phyloP scores from a whole-genome alignment of 2,888 invertebrate genomes.

The Nomada fucata region DNA sequence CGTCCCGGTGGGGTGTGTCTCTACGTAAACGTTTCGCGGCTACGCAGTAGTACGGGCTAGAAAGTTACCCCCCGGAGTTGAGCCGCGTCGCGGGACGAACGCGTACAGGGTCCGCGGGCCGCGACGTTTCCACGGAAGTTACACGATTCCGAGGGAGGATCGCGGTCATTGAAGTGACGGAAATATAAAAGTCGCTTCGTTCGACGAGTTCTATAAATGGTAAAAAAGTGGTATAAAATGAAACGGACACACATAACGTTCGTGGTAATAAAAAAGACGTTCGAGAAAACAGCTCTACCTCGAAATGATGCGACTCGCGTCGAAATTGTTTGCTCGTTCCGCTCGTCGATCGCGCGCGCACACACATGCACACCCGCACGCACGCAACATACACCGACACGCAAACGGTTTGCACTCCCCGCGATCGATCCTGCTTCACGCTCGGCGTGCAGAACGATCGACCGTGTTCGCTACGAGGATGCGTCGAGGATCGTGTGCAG shows the following conservation, averaged over 20 bases:
- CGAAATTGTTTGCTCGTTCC: slow-evolving; percentile 34
- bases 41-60: slow-evolving; percentile 59
- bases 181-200: slow-evolving; percentile 67
- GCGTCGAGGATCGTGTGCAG: slow-evolving; percentile 19
- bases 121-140: slow-evolving; percentile 55
- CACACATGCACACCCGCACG: too few relatives aligned
- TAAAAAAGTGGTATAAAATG: slow-evolving; percentile 71
- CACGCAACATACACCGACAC: too few relatives aligned
- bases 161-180: slow-evolving; percentile 56
- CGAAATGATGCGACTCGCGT: slow-evolving; percentile 65
- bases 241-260: slow-evolving; percentile 60
- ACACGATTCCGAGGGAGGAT: slow-evolving; percentile 64
- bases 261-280: slow-evolving; percentile 60
- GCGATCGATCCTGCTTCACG: slow-evolving; percentile 12
- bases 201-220: slow-evolving; percentile 65
- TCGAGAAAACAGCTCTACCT: slow-evolving; percentile 51
- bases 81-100: slow-evolving; percentile 67
- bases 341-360: slow-evolving; percentile 27
- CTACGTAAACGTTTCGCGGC: slow-evolving; percentile 64
- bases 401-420: background rate
- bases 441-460: background rate
- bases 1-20: slow-evolving; percentile 49
- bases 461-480: slow-evolving; percentile 7
- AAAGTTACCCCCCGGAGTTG: slow-evolving; percentile 55
- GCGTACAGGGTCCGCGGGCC: slow-evolving; percentile 57